Percentiles rank a stretch among this genome's conserved stretches.
Conservation (phyloP, 2,888 invertebrate species). For the Blastobasis lacticolella region DNA sequence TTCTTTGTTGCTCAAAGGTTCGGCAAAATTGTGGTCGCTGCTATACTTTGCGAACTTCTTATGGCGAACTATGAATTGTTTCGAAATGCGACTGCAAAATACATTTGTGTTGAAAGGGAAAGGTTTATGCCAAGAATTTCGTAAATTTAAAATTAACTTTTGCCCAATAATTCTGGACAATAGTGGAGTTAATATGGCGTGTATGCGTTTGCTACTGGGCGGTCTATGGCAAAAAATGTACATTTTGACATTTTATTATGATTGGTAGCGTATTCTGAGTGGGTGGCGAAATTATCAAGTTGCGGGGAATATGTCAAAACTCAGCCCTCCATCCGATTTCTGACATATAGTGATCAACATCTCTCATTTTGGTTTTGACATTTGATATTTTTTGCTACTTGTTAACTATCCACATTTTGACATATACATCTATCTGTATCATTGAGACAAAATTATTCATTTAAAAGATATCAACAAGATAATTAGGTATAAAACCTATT, state of each 20-base stretch:
- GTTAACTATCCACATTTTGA: too few species aligned
- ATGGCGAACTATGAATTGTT: neutral
- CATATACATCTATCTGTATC: too few species aligned
- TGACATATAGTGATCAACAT: too few species aligned
- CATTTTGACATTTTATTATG: constrained; percentile 27
- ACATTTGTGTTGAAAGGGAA: constrained; percentile 8
- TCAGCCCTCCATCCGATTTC: too few species aligned
- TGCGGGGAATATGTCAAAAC: too few species aligned
- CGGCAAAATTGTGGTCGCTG: constrained; percentile 1
- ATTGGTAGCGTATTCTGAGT: neutral
- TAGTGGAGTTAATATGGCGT: constrained; percentile 35
- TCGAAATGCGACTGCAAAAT: constrained; percentile 2
- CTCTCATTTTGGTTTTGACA: too few species aligned
- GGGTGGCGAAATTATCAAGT: neutral
- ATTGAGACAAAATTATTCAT: too few species aligned
- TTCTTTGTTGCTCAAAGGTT: constrained; percentile 36
- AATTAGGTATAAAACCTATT: too few species aligned
- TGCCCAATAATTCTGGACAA: constrained; percentile 54
- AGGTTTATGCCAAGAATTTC: constrained; percentile 11
- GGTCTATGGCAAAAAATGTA: constrained; percentile 32
- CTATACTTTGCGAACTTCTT: neutral
- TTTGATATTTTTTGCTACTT: too few species aligned
- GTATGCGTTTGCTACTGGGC: constrained; percentile 48
- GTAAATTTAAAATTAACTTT: constrained; percentile 44
- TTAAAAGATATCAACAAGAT: too few species aligned